A percentile compares a stretch with the other conserved stretches of the same genome.
Conservation (phyloP, 1,140 invertebrate species). For the Lasaia peninsularis region DNA sequence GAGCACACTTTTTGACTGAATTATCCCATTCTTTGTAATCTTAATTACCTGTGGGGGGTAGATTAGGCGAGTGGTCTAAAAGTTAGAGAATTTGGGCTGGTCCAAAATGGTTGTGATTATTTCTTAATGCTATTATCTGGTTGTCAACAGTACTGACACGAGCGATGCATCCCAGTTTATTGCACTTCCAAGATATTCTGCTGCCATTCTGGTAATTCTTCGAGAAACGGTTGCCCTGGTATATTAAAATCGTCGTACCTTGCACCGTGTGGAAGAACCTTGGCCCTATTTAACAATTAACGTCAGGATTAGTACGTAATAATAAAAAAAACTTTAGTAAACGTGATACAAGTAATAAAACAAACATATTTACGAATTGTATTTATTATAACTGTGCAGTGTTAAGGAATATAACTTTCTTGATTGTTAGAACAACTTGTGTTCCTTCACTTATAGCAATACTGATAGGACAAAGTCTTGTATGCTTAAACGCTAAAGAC, state of each 20-base stretch:
- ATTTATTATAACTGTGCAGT: no score
- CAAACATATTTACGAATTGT: no score
- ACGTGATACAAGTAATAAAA: background rate
- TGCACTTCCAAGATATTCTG: constrained; percentile 52
- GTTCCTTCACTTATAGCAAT: no score
- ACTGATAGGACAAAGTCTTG: no score
- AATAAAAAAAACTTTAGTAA: background rate
- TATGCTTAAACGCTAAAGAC: no score
- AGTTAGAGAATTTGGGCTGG: background rate
- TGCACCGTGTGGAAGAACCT: constrained; percentile 30
- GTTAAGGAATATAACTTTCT: no score
- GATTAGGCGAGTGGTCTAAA: no score
- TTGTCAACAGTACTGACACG: constrained; percentile 36
- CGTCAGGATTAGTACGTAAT: background rate
- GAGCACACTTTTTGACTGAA: no score
- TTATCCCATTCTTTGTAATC: no score
- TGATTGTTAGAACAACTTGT: no score
- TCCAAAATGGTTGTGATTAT: constrained; percentile 38
- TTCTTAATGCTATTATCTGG: constrained; percentile 33
- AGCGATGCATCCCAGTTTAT: constrained; percentile 42
- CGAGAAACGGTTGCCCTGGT: constrained; percentile 32
- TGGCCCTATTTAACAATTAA: constrained; percentile 28
- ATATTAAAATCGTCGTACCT: constrained; percentile 37
- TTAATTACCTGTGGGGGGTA: no score
- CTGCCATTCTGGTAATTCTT: constrained; percentile 50